Base-by-base conservation (phyloP, 2,888 invertebrate genomes). In the Prosapia bicincta region DNA sequence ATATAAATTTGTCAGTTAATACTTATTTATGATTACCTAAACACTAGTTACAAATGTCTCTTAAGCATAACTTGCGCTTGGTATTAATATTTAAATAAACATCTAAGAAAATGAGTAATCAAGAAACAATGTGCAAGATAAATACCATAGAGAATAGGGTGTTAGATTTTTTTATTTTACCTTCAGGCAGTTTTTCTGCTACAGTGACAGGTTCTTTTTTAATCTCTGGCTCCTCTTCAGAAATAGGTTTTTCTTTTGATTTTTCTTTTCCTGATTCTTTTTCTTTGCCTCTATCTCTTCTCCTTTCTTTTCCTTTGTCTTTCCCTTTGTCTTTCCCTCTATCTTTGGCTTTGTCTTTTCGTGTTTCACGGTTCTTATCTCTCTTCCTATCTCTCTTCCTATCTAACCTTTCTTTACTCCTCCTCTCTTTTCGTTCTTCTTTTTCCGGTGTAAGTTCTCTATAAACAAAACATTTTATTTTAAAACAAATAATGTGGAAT, bases 311-410 rank as follows among this genome's bases (percentile, higher is more conserved):
- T 25, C 26, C 28, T 24, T 65, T 67, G 25, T 74, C 74, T 30
- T 74, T 74, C 20, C 74, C 38, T 30, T 74, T 69, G 26, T 74
- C 74, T 30, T 69, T 54, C 20, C 54, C 30, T 54, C 69, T 74
- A 30, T 74, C 68, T 43, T 73, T 68, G 20, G 25, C 28, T 24
- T 65, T 67, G 25, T 74, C 74, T 30, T 74, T 74, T 24, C 74
- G 67, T 30, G 69, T 69, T 54, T 74, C 74, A 65, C 74, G 69
- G 20, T 69, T 65, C 26, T 66, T 74, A 30, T 74, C 74, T 74
- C 66, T 69, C 24, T 66, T 74, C 2, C 66, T 74, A 26, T 74
- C 83, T 82, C 78, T 83, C 81, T 65, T 81, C 75, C 43, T 76
- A 26, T 76, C 72, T 66, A 24, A 25, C 20, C 65, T 81, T 2